These are phyloP conservation scores for Trematomus loennbergii DNA, from an alignment of 2,113 vertebrate genomes.

Conservation along the genomic window DNA sequence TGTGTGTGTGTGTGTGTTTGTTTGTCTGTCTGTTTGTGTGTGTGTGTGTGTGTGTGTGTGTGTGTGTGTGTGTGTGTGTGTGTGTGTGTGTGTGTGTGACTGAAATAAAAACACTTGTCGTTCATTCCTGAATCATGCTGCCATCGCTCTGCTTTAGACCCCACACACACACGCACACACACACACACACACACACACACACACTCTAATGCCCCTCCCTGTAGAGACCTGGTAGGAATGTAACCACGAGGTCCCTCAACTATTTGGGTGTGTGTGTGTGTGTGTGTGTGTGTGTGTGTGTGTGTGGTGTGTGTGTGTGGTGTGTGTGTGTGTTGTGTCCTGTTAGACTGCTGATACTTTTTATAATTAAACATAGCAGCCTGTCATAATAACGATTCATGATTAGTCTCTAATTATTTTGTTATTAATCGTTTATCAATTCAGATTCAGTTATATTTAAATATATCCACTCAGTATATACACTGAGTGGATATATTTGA, in stretches of 20 bases:
- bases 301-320: neutral
- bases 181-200: slow-evolving; percentile 2
- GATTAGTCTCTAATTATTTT: neutral
- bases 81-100: slow-evolving; percentile 53
- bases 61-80: neutral
- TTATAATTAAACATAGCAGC: slow-evolving; percentile 12
- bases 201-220: slow-evolving; percentile 25
- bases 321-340: neutral
- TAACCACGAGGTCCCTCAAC: slow-evolving; percentile 49
- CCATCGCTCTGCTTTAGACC: slow-evolving; percentile 81
- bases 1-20: too few relatives aligned
- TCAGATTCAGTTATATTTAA: too few relatives aligned
- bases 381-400: neutral
- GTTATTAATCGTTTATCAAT: too few relatives aligned
- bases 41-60: too few relatives aligned
- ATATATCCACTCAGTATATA: too few relatives aligned
- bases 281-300: slow-evolving; percentile 18
- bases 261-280: slow-evolving; percentile 32
- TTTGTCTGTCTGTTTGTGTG: too few relatives aligned
- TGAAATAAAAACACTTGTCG: slow-evolving; percentile 88
- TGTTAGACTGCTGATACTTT: slow-evolving; percentile 1
- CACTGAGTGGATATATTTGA: too few relatives aligned
- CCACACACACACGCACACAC: slow-evolving; percentile 14
- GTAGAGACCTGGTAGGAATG: slow-evolving; percentile 52
- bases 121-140: slow-evolving; percentile 87